Evolutionary conservation across 2,797 vertebrate genomes (phyloP).

Genomic region (Pseudomugil tenellus): DNA sequence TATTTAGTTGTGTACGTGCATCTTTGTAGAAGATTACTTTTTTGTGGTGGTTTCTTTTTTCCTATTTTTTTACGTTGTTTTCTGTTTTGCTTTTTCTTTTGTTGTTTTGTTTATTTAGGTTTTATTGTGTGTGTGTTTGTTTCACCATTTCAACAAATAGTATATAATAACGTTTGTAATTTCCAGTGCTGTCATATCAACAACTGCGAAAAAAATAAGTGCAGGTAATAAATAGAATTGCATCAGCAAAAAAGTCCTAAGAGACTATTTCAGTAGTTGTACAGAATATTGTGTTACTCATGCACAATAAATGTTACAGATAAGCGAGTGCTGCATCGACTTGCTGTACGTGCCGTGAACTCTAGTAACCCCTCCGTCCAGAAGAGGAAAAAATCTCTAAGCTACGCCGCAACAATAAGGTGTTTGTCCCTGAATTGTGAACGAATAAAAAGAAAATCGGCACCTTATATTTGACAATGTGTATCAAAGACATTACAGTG

Average conservation of each 20-base stretch:
- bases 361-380: constrained; percentile 76
- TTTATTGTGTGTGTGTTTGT: no score
- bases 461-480: not conserved
- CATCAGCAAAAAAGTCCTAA: not conserved
- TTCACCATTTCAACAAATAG: not conserved
- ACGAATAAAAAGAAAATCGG: not conserved
- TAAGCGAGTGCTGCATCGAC: constrained; percentile 55
- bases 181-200: no score
- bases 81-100: no score
- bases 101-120: no score
- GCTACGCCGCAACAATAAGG: constrained; percentile 26
- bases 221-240: not conserved
- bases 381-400: constrained; percentile 22
- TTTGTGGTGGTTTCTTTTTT: no score
- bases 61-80: no score
- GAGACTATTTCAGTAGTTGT: not conserved
- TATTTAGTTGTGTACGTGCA: no score
- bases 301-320: constrained; percentile 3
- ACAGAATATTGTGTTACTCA: not conserved
- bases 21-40: no score
- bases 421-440: not conserved
- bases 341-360: constrained; percentile 67
- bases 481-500: accelerated
- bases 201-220: not conserved
- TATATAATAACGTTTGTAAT: not conserved